phyloP scores from a whole-genome alignment of 2,113 vertebrate species.

The Taurulus bubalis region DNA sequence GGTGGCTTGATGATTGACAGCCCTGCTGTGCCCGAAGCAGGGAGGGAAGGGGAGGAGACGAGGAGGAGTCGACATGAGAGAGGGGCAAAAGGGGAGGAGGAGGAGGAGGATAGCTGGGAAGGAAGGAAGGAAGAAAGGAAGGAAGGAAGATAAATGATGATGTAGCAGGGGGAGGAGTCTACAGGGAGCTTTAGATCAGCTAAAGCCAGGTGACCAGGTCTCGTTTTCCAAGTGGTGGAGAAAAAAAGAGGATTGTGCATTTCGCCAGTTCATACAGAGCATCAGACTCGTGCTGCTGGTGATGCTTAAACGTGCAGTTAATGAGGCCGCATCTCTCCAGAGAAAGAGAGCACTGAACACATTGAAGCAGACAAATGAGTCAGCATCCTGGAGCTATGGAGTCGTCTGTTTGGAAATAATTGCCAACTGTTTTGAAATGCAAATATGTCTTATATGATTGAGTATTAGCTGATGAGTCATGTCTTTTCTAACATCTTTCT shows the following conservation, averaged over 20 bases:
- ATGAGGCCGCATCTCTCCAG: slow-evolving; percentile 56
- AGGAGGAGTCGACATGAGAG: slow-evolving; percentile 46
- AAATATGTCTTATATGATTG: slow-evolving; percentile 69
- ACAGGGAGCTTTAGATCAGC: slow-evolving; percentile 56
- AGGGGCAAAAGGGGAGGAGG: slow-evolving; percentile 14
- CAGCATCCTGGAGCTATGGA: slow-evolving; percentile 58
- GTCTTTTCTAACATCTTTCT: slow-evolving; percentile 55
- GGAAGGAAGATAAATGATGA: slow-evolving; percentile 62
- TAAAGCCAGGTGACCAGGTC: slow-evolving; percentile 59
- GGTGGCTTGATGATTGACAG: slow-evolving; percentile 67
- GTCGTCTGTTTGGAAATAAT: slow-evolving; percentile 69
- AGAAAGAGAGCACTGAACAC: slow-evolving; percentile 3
- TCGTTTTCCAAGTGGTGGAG: slow-evolving; percentile 4
- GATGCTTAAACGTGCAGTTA: slow-evolving; percentile 58
- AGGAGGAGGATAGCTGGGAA: slow-evolving; percentile 4
- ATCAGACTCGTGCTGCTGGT: slow-evolving; percentile 30
- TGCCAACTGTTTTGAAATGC: slow-evolving; percentile 74
- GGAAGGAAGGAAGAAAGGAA: slow-evolving; percentile 25
- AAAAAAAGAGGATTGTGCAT: slow-evolving; percentile 15
- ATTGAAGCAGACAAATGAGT: slow-evolving; percentile 62
- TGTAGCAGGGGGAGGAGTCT: slow-evolving; percentile 39
- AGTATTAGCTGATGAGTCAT: slow-evolving; percentile 68
- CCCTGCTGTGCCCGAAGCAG: slow-evolving; percentile 44
- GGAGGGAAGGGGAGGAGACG: not conserved
- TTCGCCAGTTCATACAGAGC: slow-evolving; percentile 36